Conservation (phyloP, 2,113 vertebrate species). For the Paramisgurnus dabryanus region DNA sequence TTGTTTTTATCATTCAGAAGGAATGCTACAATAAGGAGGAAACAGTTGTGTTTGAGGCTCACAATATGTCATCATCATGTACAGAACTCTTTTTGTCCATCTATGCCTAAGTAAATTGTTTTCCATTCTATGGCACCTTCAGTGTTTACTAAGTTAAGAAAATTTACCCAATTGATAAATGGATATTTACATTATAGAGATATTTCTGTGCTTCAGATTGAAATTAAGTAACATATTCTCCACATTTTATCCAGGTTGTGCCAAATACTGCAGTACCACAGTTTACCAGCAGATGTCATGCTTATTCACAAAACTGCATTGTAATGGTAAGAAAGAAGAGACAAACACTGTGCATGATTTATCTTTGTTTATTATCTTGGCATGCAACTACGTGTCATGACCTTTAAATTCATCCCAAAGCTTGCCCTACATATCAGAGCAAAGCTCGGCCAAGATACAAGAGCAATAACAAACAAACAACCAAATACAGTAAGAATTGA, state of each 20-base stretch:
- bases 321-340: conserved; percentile 5
- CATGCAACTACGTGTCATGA: conserved; percentile 94
- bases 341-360: conserved; percentile 20
- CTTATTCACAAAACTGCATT: conserved; percentile 13
- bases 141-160: too few relatives aligned
- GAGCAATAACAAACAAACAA: conserved; percentile 75
- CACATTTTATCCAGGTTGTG: not conserved
- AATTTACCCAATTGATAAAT: too few relatives aligned
- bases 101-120: too few relatives aligned
- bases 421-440: conserved; percentile 82
- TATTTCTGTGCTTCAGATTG: not conserved
- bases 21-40: too few relatives aligned
- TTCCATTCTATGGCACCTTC: too few relatives aligned
- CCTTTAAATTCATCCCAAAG: conserved; percentile 70
- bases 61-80: too few relatives aligned
- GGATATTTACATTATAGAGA: too few relatives aligned
- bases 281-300: conserved; percentile 26
- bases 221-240: not conserved
- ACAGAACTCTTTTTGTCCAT: too few relatives aligned
- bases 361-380: conserved; percentile 84
- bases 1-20: too few relatives aligned
- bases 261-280: not conserved
- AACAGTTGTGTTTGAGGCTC: too few relatives aligned
- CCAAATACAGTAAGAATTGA: conserved; percentile 75
- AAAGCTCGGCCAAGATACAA: conserved; percentile 80